Base-by-base conservation (phyloP, 2,113 vertebrate genomes). In the Thermophis baileyi region DNA sequence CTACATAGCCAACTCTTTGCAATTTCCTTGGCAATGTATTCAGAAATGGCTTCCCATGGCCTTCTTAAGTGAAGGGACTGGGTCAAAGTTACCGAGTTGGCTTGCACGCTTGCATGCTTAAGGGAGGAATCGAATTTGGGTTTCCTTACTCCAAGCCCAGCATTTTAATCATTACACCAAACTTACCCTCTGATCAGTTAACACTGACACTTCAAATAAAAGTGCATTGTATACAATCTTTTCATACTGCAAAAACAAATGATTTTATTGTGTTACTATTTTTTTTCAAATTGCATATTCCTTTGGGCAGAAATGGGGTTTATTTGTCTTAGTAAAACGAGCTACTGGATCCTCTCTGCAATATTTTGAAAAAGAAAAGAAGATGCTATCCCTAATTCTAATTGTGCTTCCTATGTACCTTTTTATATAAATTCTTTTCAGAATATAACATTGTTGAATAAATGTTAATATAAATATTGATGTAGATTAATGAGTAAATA, bases 351-450 rank as follows among this genome's bases (percentile, higher is more conserved):
- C 20, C 50, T 20, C 63, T 6, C 35, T 40, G 18, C 46, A 69
- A 2, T 74, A 6, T 51, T 74, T 74, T 90, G 25, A 40, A 81
- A 90, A 40, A 40, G 10, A 40, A 53, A 81, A 20, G 27, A 46
- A 81, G 16, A 40, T 40, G 18, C 69, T 46, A 47, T 3, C 27
- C 27, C 24, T n/a, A 50, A 95, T 96, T 97, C 50, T 51, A 51
- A 88, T 89, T 95, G 95, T 95, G 96, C 96, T 96, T 89, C 92
- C 92, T 96, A 24, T 60, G 89, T 90, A 24, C 3, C 6, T 35
- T 97, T 92, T 94, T 94, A 93, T 96, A 92, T 74, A 40, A 35
- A 40, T 81, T 35, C 16, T 20, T 40, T 81, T 81, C 69, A 81
- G 69, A 81, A 40, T 81, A 7, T 81, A 40, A 40, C n/a, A 18